Base-by-base conservation (phyloP, 2,113 vertebrate genomes). In the Salvelinus fontinalis region DNA sequence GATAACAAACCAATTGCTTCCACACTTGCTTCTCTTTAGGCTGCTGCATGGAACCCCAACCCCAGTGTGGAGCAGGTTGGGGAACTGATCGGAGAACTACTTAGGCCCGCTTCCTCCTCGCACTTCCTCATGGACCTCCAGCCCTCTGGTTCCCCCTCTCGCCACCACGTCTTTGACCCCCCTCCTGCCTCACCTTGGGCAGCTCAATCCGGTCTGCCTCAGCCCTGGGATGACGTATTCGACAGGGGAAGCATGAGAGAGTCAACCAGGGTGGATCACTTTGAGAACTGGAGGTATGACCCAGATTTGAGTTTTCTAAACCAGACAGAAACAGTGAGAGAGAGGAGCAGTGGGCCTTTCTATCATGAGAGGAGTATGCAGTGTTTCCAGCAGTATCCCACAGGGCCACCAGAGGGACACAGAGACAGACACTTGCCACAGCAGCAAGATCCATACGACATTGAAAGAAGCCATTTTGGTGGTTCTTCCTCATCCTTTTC, bases 1-100 rank as follows among this genome's bases (percentile, higher is more conserved):
- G 24, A 44, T 49, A 49, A 11, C 49, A 26, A 66, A 51, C 11
- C 31, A 34, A 31, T 39, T 27, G n/a, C 27, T 70, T 3, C 24
- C 67, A 16, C 77, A 67, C 60, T 11, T 87, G 22, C 84, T 73
- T 87, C n/a, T 27, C 12, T 68, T 78, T 22, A 92, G 92, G 65
- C 68, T 20, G 11, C 64, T 74, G 79, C 79, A 22, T 90, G 84
- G 81, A 71, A 68, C 1, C n/a, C 2, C 2, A 84, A 70, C 7
- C 76, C 85, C 16, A 59, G 16, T 65, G n/a, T 64, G 59, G 62
- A 81, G 31, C 60, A 81, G 2, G 73, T 83, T 0, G 67, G 73
- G n/a, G 34, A 67, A 71, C 5, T 78, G 54, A 78, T 83, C 22
- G 80, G 86, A 27, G 83, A 84, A 39, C 49, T 80, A 26, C 9